These are phyloP conservation scores for Gonatopus flavifemur DNA, from an alignment of 1,140 invertebrate species.

Conservation along the genomic window DNA sequence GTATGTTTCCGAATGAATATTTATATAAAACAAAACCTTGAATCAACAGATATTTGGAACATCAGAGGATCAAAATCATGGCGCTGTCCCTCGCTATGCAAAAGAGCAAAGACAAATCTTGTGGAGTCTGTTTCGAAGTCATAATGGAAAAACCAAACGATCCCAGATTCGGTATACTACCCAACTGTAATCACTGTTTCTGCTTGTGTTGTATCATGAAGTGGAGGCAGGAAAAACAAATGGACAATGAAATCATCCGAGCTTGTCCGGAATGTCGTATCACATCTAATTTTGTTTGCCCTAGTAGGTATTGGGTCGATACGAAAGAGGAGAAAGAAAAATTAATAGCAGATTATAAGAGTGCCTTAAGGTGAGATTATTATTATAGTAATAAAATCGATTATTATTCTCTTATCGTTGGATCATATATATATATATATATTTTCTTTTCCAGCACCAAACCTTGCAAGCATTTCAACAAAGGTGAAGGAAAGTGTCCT, in stretches of 20 bases:
- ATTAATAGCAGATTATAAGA: conserved; percentile 79
- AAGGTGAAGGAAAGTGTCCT: conserved; percentile 80
- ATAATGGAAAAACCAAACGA: conserved; percentile 78
- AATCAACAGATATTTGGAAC: too few species aligned
- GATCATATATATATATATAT: not conserved
- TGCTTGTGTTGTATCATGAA: conserved; percentile 86
- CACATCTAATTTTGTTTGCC: conserved; percentile 87
- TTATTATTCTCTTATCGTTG: conserved; percentile 2
- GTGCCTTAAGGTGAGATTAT: conserved; percentile 65
- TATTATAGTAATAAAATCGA: conserved; percentile 2
- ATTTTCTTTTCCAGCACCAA: conserved; percentile 66
- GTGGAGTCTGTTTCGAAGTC: conserved; percentile 87
- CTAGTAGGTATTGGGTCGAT: conserved; percentile 86
- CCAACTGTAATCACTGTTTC: conserved; percentile 87
- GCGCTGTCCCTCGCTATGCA: conserved; percentile 84
- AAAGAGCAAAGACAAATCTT: conserved; percentile 78
- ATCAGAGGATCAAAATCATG: too few species aligned
- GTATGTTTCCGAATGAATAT: too few species aligned
- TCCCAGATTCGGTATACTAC: conserved; percentile 84
- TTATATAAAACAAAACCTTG: too few species aligned
- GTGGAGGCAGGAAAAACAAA: conserved; percentile 83
- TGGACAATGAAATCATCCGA: conserved; percentile 82
- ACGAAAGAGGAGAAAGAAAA: conserved; percentile 84
- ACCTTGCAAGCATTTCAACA: conserved; percentile 86
- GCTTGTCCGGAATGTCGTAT: conserved; percentile 85